Percentiles rank a stretch among this genome's conserved stretches.
These are phyloP conservation scores for Lipophrys pholis DNA, from an alignment of 2,113 vertebrate species.

Conservation along the genomic window DNA sequence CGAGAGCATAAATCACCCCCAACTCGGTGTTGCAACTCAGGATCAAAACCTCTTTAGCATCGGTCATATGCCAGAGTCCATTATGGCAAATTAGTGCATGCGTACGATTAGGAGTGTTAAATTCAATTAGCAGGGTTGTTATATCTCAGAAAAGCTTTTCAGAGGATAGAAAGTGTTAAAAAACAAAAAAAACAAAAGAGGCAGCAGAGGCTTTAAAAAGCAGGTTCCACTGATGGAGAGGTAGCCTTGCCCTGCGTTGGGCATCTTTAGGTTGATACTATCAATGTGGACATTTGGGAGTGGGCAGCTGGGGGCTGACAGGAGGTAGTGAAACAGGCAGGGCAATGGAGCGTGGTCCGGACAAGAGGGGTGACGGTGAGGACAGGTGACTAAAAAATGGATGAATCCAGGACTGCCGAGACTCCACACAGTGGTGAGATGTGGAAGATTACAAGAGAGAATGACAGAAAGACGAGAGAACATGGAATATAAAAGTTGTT, in stretches of 20 bases:
- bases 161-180: neutral
- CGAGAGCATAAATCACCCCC: conserved; percentile 13
- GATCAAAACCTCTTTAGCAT: conserved; percentile 42
- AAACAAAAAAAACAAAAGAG: neutral
- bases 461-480: no score
- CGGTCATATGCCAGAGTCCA: neutral
- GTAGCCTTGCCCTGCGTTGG: no score
- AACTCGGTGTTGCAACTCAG: conserved; percentile 8
- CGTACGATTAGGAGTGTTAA: conserved; percentile 29
- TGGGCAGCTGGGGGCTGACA: conserved; percentile 11
- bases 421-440: neutral
- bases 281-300: neutral
- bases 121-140: neutral
- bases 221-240: no score
- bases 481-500: no score
- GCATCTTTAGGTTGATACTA: neutral
- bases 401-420: conserved; percentile 10
- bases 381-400: conserved; percentile 27
- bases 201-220: no score
- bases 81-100: conserved; percentile 18
- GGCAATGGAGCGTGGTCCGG: conserved; percentile 26
- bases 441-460: no score
- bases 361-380: conserved; percentile 1
- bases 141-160: neutral
- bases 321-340: conserved; percentile 40